These are phyloP conservation scores for Epinotia brunnichana DNA, from an alignment of 2,888 invertebrate genomes.

Conservation along the genomic window DNA sequence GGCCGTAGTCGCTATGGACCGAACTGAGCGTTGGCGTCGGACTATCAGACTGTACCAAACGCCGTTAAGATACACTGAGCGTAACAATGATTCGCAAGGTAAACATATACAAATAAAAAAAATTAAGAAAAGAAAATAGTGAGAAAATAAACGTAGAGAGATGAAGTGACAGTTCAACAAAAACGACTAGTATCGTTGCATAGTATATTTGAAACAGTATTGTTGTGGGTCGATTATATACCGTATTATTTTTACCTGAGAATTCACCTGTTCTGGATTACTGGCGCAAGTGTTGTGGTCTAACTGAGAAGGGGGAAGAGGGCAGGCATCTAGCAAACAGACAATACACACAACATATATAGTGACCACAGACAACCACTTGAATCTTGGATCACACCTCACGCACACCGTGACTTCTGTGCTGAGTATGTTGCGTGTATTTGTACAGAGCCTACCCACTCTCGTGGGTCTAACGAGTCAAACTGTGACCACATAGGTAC, in stretches of 20 bases:
- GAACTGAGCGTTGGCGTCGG: slow-evolving; percentile 56
- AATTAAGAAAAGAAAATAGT: slow-evolving; percentile 70
- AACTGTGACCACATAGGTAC: slow-evolving; percentile 47
- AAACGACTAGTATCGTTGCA: slow-evolving; percentile 80
- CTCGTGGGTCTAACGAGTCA: slow-evolving; percentile 56
- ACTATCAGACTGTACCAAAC: slow-evolving; percentile 58
- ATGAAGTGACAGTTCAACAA: slow-evolving; percentile 80
- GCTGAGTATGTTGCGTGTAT: slow-evolving; percentile 82
- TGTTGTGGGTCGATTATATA: slow-evolving; percentile 81
- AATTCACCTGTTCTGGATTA: slow-evolving; percentile 88
- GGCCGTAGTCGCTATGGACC: slow-evolving; percentile 58
- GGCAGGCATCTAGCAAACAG: slow-evolving; percentile 98
- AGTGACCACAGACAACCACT: slow-evolving; percentile 84
- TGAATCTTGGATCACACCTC: slow-evolving; percentile 83
- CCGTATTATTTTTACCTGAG: slow-evolving; percentile 85
- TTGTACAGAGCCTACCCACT: slow-evolving; percentile 76
- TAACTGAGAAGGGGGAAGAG: slow-evolving; percentile 93
- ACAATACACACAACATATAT: slow-evolving; percentile 91
- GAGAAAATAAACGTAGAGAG: slow-evolving; percentile 75
- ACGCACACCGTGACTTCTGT: slow-evolving; percentile 74
- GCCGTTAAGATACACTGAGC: slow-evolving; percentile 73
- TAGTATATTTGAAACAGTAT: slow-evolving; percentile 79
- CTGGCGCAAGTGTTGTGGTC: slow-evolving; percentile 92
- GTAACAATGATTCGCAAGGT: slow-evolving; percentile 70
- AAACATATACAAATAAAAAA: slow-evolving; percentile 63